Evolutionary conservation across 2,113 vertebrate genomes (phyloP), one percentile per base, ranked within the genome.

Genomic region (Henicopernis longicauda): DNA sequence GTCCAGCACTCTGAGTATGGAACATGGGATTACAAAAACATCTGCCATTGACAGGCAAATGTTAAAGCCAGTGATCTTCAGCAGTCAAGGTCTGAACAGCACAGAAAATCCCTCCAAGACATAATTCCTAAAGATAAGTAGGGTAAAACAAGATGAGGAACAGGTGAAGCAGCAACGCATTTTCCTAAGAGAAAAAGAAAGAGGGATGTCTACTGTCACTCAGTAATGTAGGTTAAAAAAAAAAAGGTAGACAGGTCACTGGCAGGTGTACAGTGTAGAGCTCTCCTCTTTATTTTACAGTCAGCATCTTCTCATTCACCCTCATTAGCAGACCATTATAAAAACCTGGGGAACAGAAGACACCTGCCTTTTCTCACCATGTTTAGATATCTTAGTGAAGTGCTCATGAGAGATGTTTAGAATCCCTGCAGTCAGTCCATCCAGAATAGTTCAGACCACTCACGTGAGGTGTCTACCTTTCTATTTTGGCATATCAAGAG

Each of bases 41-140:
- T 97, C 96, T 98, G 95, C 91, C 95, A 95, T 92, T 78, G 94
- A 89, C 96, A 97, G 84, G 94, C 95, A 97, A 97, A 96, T 93
- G 59, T 80, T 95, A 97, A 93, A 96, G 71, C 50, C 66, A 90
- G 87, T 89, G 93, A 96, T 90, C 79, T 96, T 89, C 52, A 76
- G 69, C 81, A 90, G 47, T 88, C 86, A 90, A 86, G 76, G 93
- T 76, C 70, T 94, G 91, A 86, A 90, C 27, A 92, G 81, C 69
- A 88, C 58, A 90, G 96, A 96, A 96, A 96, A 97, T 97, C 83
- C 86, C 77, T 96, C 63, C 45, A 66, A 95, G 66, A 54, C 55
- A 96, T 31, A 90, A 85, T 89, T 95, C 87, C 42, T 74, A 76
- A 92, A 84, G 95, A 92, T 85, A 95, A 89, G 88, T 65, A 34